Evolutionary conservation across 2,113 vertebrate genomes (phyloP), one percentile per base, ranked within the genome.

Genomic region (Todiramphus saurophagus): DNA sequence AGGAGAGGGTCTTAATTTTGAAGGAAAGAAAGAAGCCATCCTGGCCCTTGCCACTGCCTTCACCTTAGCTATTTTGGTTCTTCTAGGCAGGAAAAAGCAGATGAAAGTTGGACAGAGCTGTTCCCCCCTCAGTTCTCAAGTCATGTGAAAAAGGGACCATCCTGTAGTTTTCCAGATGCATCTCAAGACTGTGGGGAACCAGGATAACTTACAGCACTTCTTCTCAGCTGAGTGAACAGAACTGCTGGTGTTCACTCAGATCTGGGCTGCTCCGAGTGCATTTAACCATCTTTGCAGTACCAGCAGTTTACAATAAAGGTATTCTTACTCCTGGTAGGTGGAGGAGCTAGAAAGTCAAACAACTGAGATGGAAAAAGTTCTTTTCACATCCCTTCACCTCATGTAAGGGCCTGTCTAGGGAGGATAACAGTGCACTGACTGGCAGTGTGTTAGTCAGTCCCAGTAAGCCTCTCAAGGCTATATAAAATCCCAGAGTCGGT

Each of bases 221-320:
- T 41, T 28, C 68, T 43, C 51, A 58, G 41, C 35, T 60, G 55
- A 58, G 10, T 5, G 14, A 69, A 50, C 28, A 53, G 50, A 84
- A 64, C 2, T 55, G 37, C 92, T 43, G 46, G 21, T 55, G 37
- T 50, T 58, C 31, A 56, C 46, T 10, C 48, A 30, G 35, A 56
- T 14, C 27, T 0, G 1, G 10, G 21, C 11, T 56, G 58, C 59
- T 86, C 59, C 12, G 2, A 83, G 80, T 53, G 46, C 44, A 69
- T 85, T 94, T 94, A 76, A 81, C 81, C 80, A 93, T 73, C 89
- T 84, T 87, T 88, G 87, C 63, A 94, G 58, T 67, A 68, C 39
- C 67, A 62, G 94, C 37, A 94, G 87, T 70, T 76, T 69, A 73
- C 25, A 8, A 44, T 7, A 90, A 59, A 44, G 18, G 28, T 31